These are phyloP conservation scores for Parasteatoda lunata DNA, from an alignment of 2,888 invertebrate species.

Conservation along the genomic window DNA sequence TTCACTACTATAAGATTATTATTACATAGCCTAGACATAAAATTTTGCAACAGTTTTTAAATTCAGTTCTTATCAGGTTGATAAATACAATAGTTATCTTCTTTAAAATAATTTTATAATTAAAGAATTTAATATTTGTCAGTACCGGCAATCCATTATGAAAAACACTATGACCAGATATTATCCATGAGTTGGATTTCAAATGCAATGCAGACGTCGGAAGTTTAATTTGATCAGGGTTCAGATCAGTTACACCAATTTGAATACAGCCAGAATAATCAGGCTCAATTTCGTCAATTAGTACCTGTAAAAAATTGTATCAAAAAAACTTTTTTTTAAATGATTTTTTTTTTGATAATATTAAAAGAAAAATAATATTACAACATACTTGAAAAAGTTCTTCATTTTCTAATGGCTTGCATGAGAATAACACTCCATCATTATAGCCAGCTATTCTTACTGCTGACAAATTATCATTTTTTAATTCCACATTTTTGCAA, in stretches of 20 bases:
- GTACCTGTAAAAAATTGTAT: slow-evolving; percentile 72
- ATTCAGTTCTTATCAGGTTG: too few species aligned
- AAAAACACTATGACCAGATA: slow-evolving; percentile 87
- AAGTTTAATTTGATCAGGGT: slow-evolving; percentile 81
- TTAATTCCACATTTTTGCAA: slow-evolving; percentile 85
- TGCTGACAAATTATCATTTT: slow-evolving; percentile 81
- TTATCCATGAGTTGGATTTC: slow-evolving; percentile 86
- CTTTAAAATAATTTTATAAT: too few species aligned
- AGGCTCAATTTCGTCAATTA: slow-evolving; percentile 81
- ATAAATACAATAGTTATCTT: too few species aligned
- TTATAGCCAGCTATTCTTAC: slow-evolving; percentile 87
- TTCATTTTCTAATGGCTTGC: slow-evolving; percentile 81
- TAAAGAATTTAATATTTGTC: too few species aligned
- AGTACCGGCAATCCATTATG: slow-evolving; percentile 85
- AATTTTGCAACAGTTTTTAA: too few species aligned
- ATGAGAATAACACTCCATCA: slow-evolving; percentile 84
- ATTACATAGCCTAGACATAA: too few species aligned
- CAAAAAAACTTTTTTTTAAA: slow-evolving; percentile 6
- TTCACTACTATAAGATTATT: too few species aligned
- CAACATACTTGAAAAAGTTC: slow-evolving; percentile 81
- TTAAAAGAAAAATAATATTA: neutral
- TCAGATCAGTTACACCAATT: slow-evolving; percentile 85
- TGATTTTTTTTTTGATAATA: neutral
- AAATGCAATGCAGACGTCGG: slow-evolving; percentile 84
- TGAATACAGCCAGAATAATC: slow-evolving; percentile 87